These are phyloP conservation scores for Stegastes partitus DNA, from an alignment of 2,113 vertebrate species.

Conservation along the genomic window DNA sequence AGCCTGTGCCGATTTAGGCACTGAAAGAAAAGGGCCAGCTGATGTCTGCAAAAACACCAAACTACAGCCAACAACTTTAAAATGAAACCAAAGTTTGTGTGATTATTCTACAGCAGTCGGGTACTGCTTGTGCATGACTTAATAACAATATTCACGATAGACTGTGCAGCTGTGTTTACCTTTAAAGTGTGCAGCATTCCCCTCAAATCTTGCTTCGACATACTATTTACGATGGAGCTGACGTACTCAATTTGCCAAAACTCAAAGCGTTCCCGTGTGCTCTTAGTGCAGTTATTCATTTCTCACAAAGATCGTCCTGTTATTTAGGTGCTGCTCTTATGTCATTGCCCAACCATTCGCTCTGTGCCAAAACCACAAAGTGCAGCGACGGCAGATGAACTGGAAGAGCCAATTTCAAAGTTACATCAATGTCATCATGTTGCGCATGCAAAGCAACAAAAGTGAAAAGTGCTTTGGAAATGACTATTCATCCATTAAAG, in stretches of 20 bases:
- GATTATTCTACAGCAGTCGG: background rate
- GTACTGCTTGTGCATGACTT: background rate
- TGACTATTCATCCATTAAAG: background rate
- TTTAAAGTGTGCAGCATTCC: no score
- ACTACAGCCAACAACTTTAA: background rate
- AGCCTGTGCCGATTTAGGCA: background rate
- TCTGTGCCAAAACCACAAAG: no score
- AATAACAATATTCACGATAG: no score
- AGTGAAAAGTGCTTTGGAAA: conserved; percentile 2
- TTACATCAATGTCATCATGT: background rate
- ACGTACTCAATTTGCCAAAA: background rate
- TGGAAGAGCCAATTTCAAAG: background rate
- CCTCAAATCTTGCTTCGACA: no score
- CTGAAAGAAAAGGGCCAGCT: background rate
- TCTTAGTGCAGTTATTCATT: background rate
- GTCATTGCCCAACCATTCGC: background rate
- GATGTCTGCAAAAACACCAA: background rate
- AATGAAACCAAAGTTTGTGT: background rate
- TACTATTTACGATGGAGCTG: background rate
- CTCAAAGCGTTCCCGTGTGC: background rate
- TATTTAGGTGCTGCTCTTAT: background rate
- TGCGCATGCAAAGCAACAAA: background rate
- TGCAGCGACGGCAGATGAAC: background rate
- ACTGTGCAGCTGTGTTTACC: background rate
- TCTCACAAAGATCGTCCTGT: background rate